These are phyloP conservation scores for Andricus grossulariae DNA, from an alignment of 1,140 invertebrate genomes.

Conservation along the genomic window DNA sequence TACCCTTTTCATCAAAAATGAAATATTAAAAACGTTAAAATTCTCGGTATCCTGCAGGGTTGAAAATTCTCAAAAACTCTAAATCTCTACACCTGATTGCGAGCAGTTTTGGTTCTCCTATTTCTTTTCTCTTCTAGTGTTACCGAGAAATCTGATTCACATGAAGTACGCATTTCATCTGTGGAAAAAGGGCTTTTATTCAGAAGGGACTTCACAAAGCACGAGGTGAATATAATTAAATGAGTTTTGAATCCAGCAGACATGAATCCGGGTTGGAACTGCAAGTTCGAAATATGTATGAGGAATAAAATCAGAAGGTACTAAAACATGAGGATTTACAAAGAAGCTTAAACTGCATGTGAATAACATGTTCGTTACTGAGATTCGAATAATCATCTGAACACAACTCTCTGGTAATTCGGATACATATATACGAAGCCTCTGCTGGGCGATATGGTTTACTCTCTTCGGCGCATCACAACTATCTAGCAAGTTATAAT, in stretches of 20 bases:
- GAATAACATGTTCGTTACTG: constrained; percentile 8
- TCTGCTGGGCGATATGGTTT: constrained; percentile 4
- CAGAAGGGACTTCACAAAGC: neutral
- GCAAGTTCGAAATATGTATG: constrained; percentile 2
- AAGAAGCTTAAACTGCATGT: constrained; percentile 3
- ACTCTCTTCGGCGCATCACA: constrained; percentile 5
- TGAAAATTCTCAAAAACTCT: no score
- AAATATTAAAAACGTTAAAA: no score
- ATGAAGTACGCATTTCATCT: neutral
- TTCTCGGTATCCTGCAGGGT: no score
- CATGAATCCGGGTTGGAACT: neutral
- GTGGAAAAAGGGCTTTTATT: neutral
- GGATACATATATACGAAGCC: neutral
- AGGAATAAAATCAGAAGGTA: neutral
- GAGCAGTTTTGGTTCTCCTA: neutral
- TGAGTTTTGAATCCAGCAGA: constrained; percentile 13
- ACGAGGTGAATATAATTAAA: neutral
- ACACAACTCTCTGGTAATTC: constrained; percentile 9
- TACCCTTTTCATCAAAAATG: no score
- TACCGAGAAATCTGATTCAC: neutral
- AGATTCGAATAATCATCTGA: constrained; percentile 6
- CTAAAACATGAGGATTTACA: neutral
- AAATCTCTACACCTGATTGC: no score
- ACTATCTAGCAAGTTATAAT: constrained; percentile 20
- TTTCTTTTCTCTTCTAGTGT: neutral